A percentile compares a stretch with the other conserved stretches of the same genome.
phyloP scores from a whole-genome alignment of 2,113 vertebrate species.

The Burhinus bistriatus region DNA sequence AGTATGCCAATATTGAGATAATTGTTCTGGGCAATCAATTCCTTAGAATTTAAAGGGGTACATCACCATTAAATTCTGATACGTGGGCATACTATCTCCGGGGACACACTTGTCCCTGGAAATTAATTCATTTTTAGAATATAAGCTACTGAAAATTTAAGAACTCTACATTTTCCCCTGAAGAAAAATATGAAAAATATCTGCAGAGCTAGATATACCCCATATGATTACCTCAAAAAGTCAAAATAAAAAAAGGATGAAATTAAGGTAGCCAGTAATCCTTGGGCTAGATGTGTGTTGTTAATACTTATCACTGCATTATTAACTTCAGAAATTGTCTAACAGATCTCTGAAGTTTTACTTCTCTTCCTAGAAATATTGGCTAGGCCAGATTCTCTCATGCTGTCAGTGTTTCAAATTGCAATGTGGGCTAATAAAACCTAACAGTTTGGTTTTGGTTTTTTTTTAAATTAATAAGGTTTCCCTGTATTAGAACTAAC shows the following conservation, averaged over 20 bases:
- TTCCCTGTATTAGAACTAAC: neutral
- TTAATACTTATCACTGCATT: neutral
- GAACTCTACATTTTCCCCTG: neutral
- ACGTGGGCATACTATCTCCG: neutral
- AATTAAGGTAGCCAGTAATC: neutral
- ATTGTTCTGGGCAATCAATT: neutral
- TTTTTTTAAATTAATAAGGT: neutral
- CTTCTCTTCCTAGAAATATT: neutral
- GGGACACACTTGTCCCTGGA: neutral
- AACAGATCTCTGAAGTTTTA: neutral
- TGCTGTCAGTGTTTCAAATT: neutral
- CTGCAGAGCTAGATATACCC: neutral
- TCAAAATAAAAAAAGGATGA: fast-evolving
- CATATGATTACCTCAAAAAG: neutral
- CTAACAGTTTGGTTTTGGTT: neutral
- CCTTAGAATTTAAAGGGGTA: neutral
- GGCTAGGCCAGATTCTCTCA: neutral
- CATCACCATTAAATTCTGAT: neutral
- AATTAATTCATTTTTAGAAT: neutral
- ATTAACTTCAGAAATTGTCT: neutral
- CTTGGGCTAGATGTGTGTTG: neutral
- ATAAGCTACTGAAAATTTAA: neutral
- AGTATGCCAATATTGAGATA: neutral
- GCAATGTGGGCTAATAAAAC: neutral
- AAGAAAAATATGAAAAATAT: neutral